phyloP scores from a whole-genome alignment of 92 coral and sea anemone species.

The Epizoanthus ramosus region DNA sequence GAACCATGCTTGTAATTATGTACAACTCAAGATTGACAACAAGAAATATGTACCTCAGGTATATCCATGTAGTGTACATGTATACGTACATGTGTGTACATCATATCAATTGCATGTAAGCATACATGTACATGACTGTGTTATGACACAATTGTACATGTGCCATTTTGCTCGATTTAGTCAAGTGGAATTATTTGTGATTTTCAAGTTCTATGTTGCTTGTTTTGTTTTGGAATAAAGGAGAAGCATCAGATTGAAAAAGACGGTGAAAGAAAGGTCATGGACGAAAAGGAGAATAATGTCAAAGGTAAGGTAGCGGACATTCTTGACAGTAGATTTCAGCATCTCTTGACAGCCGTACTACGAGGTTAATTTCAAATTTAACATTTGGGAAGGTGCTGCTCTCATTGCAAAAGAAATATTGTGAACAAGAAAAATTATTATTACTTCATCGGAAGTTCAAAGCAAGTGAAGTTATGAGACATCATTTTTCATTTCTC shows the following conservation, averaged over 20 bases:
- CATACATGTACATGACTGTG: not conserved
- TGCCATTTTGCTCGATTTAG: not conserved
- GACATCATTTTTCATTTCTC: too few relatives aligned
- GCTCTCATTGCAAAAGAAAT: too few relatives aligned
- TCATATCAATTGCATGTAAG: too few relatives aligned
- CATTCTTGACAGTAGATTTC: not conserved
- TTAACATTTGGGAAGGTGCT: not conserved
- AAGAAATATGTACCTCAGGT: too few relatives aligned
- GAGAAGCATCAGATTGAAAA: conserved; percentile 74
- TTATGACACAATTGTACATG: not conserved
- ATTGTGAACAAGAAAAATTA: too few relatives aligned
- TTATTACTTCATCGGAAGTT: too few relatives aligned
- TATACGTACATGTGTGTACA: too few relatives aligned
- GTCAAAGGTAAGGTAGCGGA: conserved; percentile 67
- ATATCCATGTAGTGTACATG: too few relatives aligned
- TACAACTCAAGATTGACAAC: too few relatives aligned
- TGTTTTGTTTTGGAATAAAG: conserved; percentile 35
- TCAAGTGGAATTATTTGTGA: not conserved
- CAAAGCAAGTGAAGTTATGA: too few relatives aligned
- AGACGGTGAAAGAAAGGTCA: conserved; percentile 77
- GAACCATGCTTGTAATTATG: too few relatives aligned
- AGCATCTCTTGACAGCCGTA: not conserved
- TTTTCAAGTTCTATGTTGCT: not conserved
- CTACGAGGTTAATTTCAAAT: not conserved
- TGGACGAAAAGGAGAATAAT: conserved; percentile 84